Conservation (phyloP, 2,113 vertebrate species). For the Cyanoliseus patagonus region DNA sequence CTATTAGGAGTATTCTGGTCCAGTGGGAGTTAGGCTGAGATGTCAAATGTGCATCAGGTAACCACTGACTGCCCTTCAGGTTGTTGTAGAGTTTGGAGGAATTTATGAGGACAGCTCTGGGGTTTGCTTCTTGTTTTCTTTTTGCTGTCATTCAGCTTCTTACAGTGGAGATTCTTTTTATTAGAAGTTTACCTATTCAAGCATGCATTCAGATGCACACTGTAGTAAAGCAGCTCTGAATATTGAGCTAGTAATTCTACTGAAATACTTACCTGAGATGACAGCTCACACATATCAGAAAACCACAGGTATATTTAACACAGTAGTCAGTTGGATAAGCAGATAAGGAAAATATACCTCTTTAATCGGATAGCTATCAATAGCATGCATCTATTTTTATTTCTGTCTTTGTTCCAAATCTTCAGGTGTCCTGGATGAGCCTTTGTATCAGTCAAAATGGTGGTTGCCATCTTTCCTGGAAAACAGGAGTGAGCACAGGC, state of each 20-base stretch:
- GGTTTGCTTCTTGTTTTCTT: background rate
- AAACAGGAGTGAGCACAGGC: background rate
- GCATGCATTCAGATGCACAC: background rate
- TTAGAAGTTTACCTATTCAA: background rate
- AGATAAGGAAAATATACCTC: background rate
- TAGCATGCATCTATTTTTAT: background rate
- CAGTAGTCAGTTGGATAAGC: background rate
- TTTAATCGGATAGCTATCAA: background rate
- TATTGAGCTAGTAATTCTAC: background rate
- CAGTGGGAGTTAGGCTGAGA: background rate
- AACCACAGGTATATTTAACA: constrained; percentile 17
- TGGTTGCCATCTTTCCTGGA: background rate
- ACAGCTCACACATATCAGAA: background rate
- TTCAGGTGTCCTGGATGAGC: background rate
- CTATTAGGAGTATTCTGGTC: background rate
- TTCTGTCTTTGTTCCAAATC: background rate
- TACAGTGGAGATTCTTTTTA: background rate
- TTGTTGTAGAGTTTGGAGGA: background rate
- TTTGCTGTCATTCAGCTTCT: background rate
- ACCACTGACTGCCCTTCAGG: accelerated
- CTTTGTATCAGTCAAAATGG: background rate
- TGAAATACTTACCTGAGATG: background rate
- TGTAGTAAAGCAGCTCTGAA: background rate
- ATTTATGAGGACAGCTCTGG: background rate
- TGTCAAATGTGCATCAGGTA: background rate